Base-by-base conservation (phyloP, 2,888 invertebrate genomes). In the Phragmatobia fuliginosa region DNA sequence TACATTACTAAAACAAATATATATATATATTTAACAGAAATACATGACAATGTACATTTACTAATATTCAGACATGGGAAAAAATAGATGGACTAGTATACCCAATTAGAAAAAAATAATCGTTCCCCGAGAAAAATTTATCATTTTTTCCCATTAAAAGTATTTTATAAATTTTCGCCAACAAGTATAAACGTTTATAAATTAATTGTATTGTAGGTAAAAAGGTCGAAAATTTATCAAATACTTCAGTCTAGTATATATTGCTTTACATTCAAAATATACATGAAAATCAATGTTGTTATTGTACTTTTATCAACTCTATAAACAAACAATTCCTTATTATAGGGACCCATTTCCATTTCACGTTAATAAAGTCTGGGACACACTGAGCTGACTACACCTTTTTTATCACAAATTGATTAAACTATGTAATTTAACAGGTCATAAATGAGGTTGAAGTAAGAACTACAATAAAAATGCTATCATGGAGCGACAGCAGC, bases 251-350 rank as follows among this genome's bases (percentile, higher is more conserved):
- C 94, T 94, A 94, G 89, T 88, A 88, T 88, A 88, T 94, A 94
- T 94, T 94, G 94, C 94, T 94, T 93, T 88, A 86, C 87, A 91
- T 92, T 89, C 91, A 93, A 94, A 92, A 93, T 91, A 92, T 92
- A 93, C 90, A 92, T 74, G 86, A 85, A 92, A 88, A 82, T 79
- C 80, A 88, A 85, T 85, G 81, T 84, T 83, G 84, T 87, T 83
- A 84, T 89, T 88, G 88, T 90, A 90, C 89, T 88, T 86, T 85
- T 85, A 89, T 90, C 88, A 90, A 90, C 87, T 89, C 82, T 83
- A 66, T 68, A 75, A 87, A 83, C 71, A 90, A 90, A 91, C 92
- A 92, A 93, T 92, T 92, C 92, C 93, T 91, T 91, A 87, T 76
- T 76, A 70, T 85, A 85, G 75, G 68, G 79, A 75, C 70, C 67